Conservation (phyloP, 2,797 vertebrate species). For the Spea hammondii region DNA sequence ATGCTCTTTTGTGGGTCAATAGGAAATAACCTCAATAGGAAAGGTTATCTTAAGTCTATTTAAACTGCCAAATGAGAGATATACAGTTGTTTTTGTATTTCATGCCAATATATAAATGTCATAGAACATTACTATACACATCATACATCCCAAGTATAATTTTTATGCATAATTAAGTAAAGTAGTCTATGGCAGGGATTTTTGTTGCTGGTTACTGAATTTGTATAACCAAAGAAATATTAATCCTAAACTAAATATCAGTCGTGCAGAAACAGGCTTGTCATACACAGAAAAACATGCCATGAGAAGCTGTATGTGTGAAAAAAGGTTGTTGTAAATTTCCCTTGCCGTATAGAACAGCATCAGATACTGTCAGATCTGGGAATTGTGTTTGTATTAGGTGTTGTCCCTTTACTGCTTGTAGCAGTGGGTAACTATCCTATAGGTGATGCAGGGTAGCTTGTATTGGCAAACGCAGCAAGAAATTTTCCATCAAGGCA, state of each 20-base stretch:
- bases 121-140: no score
- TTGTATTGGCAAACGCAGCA: constrained; percentile 35
- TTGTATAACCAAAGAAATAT: constrained; percentile 2
- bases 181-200: background rate
- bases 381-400: constrained; percentile 20
- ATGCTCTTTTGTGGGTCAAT: background rate
- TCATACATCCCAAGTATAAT: no score
- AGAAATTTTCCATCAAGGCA: constrained; percentile 30
- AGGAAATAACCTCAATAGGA: background rate
- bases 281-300: constrained; percentile 6
- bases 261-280: constrained; percentile 11
- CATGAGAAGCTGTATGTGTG: background rate
- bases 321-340: constrained; percentile 29
- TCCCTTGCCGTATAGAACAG: background rate
- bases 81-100: background rate
- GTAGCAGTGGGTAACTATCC: constrained; percentile 36
- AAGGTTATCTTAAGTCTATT: background rate
- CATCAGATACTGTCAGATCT: constrained; percentile 35
- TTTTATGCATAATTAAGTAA: background rate
- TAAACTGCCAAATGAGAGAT: background rate
- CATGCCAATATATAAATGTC: no score
- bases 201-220: background rate
- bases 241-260: constrained; percentile 1
- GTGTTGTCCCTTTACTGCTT: constrained; percentile 44
- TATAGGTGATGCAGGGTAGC: constrained; percentile 37